These are phyloP conservation scores for Cyphomyrus plagiostoma DNA, from an alignment of 2,113 vertebrate species.

Conservation along the genomic window DNA sequence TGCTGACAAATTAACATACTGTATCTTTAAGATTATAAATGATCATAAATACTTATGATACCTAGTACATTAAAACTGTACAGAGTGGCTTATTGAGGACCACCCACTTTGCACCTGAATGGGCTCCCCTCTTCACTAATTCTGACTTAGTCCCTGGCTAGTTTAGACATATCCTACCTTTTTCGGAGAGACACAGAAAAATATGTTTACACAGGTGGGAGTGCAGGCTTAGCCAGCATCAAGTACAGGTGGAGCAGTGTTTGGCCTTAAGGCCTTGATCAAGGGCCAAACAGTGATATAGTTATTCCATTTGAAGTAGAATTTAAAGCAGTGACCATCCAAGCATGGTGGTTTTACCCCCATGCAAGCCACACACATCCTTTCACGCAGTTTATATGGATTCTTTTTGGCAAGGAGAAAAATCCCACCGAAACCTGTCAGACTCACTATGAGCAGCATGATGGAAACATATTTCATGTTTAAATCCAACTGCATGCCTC, in stretches of 20 bases:
- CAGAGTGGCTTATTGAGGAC: background rate
- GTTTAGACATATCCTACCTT: background rate
- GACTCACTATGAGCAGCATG: background rate
- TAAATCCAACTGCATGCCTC: background rate
- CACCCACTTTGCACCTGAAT: background rate
- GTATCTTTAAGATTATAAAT: background rate
- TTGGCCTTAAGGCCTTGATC: background rate
- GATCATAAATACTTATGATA: background rate
- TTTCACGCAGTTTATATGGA: background rate
- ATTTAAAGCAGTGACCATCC: background rate
- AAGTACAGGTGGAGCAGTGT: background rate
- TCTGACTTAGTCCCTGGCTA: background rate
- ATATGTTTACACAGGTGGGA: background rate
- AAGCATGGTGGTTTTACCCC: background rate
- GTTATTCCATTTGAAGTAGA: background rate
- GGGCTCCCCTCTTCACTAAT: background rate
- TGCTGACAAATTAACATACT: background rate
- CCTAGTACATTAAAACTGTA: background rate
- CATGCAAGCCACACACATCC: background rate
- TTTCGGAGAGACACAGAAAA: background rate
- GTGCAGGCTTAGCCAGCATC: background rate
- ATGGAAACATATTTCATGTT: background rate
- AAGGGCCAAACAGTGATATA: background rate
- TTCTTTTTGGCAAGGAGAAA: background rate
- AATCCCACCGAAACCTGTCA: background rate